Evolutionary conservation across 2,888 invertebrate species (phyloP).

Genomic region (Suillia variegata): DNA sequence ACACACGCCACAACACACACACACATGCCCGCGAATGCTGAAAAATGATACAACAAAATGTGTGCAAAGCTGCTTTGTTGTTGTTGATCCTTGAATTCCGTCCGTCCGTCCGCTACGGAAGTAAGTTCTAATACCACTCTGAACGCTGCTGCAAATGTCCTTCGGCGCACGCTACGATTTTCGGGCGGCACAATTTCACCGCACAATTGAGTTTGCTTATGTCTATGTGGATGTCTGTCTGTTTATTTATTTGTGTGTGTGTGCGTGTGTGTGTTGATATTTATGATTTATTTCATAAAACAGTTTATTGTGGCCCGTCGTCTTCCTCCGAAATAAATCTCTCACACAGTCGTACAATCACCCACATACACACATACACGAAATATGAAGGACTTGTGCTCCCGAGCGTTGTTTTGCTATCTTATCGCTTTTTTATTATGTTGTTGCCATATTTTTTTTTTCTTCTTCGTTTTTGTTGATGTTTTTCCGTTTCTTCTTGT

Average conservation of each 20-base stretch:
- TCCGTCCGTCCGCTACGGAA: too few species aligned
- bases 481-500: too few species aligned
- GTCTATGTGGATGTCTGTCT: too few species aligned
- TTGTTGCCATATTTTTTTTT: constrained; percentile 11
- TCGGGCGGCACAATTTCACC: background rate
- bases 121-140: too few species aligned
- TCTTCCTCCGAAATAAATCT: constrained; percentile 43
- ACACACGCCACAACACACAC: background rate
- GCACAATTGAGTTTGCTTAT: constrained; percentile 19
- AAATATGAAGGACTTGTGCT: constrained; percentile 25
- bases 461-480: background rate
- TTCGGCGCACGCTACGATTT: background rate
- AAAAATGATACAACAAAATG: too few species aligned
- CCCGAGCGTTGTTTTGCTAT: constrained; percentile 30
- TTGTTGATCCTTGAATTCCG: too few species aligned
- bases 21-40: too few species aligned
- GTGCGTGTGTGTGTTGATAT: constrained; percentile 52
- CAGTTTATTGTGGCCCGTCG: constrained; percentile 45
- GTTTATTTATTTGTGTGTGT: too few species aligned
- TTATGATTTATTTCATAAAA: constrained; percentile 48
- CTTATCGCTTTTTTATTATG: constrained; percentile 50
- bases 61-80: too few species aligned
- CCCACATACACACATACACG: constrained; percentile 15
- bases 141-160: background rate
- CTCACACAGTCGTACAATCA: constrained; percentile 32